Evolutionary conservation across 1,140 invertebrate genomes (phyloP).

Genomic region (Heliothis subflexa): DNA sequence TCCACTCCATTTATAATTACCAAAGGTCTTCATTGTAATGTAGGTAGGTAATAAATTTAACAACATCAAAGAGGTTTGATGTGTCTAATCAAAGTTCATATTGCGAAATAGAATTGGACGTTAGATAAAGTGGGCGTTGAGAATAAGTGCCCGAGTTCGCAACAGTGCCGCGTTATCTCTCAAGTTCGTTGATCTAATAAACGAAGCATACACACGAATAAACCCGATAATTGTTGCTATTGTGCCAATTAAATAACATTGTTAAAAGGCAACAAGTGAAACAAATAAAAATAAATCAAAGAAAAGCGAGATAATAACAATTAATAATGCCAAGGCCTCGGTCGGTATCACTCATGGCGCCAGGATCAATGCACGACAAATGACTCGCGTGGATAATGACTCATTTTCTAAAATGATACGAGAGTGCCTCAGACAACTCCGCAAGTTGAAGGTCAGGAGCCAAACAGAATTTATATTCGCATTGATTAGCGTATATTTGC

Average conservation of each 20-base stretch:
- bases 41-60: not conserved
- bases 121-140: slow-evolving; percentile 11
- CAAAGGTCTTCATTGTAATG: too few relatives aligned
- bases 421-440: not conserved
- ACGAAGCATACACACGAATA: slow-evolving; percentile 29
- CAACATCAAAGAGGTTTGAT: slow-evolving; percentile 4
- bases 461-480: slow-evolving; percentile 47
- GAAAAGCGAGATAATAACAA: slow-evolving; percentile 11
- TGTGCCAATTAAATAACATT: slow-evolving; percentile 35
- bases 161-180: slow-evolving; percentile 21
- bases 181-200: slow-evolving; percentile 32
- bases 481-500: slow-evolving; percentile 50
- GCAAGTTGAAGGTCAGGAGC: slow-evolving; percentile 41
- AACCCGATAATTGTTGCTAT: slow-evolving; percentile 28
- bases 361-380: slow-evolving; percentile 50
- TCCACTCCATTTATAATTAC: too few relatives aligned
- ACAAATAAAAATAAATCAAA: slow-evolving; percentile 42
- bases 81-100: slow-evolving; percentile 4
- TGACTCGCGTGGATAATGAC: slow-evolving; percentile 30
- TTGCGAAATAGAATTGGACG: not conserved
- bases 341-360: slow-evolving; percentile 40
- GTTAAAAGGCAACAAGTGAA: slow-evolving; percentile 28
- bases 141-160: slow-evolving; percentile 8
- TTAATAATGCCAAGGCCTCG: slow-evolving; percentile 40
- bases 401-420: slow-evolving; percentile 41